phyloP scores from a whole-genome alignment of 2,797 vertebrate species.

The Helicolenus hilgendorfi region DNA sequence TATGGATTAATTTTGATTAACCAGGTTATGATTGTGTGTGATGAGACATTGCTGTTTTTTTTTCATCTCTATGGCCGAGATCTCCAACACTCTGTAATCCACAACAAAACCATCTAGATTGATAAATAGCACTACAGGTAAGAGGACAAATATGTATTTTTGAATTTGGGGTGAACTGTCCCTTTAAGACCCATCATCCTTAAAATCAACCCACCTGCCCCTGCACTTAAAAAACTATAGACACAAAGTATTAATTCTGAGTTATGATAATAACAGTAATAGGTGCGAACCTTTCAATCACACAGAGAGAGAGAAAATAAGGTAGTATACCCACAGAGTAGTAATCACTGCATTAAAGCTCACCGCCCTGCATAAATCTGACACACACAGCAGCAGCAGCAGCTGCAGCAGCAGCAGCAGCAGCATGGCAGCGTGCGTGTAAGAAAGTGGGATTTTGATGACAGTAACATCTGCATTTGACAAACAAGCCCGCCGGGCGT shows the following conservation, averaged over 20 bases:
- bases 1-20: neutral
- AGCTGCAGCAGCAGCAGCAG: neutral
- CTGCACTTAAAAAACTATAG: neutral
- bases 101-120: neutral
- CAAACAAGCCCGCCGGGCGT: conserved; percentile 63
- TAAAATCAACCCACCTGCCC: neutral
- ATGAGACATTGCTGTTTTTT: no score
- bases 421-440: neutral
- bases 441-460: conserved; percentile 53
- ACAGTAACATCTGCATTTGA: conserved; percentile 71
- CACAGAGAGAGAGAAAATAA: neutral
- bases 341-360: conserved; percentile 45
- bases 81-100: neutral
- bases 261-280: neutral
- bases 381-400: neutral
- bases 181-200: neutral
- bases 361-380: conserved; percentile 8
- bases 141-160: neutral
- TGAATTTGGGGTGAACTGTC: neutral
- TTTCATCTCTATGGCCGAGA: no score
- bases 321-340: neutral
- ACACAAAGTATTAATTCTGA: neutral
- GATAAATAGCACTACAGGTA: neutral
- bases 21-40: no score
- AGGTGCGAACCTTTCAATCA: conserved; percentile 7